phyloP scores from a whole-genome alignment of 1,140 invertebrate species.

The Caerostris extrusa region DNA sequence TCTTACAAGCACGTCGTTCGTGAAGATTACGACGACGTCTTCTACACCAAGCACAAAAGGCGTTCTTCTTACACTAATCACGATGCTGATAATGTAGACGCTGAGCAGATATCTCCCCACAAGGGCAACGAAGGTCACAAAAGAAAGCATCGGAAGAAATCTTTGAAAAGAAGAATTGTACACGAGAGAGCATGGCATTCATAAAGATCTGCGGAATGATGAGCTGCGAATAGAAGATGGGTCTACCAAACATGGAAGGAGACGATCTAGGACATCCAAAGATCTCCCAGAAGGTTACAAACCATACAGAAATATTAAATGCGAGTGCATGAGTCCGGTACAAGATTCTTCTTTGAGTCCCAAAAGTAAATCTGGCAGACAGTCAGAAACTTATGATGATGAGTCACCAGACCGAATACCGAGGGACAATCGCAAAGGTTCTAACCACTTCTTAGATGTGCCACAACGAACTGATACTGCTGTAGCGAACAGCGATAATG shows the following conservation, averaged over 20 bases:
- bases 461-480: not conserved
- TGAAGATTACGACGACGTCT: conserved; percentile 43
- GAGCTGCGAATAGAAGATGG: not conserved
- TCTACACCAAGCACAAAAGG: conserved; percentile 18
- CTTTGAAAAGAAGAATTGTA: not conserved
- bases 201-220: not conserved
- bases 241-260: not conserved
- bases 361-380: not conserved
- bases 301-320: not conserved
- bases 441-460: conserved; percentile 58
- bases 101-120: not conserved
- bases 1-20: conserved; percentile 43
- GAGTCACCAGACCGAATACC: not conserved
- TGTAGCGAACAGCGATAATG: not conserved
- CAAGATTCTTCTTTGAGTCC: conserved; percentile 10
- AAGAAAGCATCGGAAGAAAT: conserved; percentile 41
- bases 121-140: not conserved
- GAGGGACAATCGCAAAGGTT: not conserved
- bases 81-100: not conserved
- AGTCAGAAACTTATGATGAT: conserved; percentile 1
- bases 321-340: not conserved
- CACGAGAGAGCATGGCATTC: not conserved
- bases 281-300: not conserved
- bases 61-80: not conserved
- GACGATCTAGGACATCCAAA: not conserved